Conservation (phyloP, 2,888 invertebrate genomes). For the Pseudococcus jackbeardsleyi region DNA sequence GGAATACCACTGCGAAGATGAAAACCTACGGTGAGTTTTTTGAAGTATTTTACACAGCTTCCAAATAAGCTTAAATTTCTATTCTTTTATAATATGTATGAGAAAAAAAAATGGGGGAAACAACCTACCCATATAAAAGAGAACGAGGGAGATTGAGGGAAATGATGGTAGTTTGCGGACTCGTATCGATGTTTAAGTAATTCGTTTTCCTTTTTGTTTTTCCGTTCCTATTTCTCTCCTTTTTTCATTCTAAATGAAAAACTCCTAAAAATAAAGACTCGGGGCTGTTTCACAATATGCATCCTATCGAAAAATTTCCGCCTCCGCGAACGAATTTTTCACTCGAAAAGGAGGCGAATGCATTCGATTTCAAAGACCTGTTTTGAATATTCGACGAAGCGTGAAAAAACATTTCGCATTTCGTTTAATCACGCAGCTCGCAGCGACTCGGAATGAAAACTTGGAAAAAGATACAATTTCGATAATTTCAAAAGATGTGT, state of each 20-base stretch:
- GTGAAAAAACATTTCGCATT: slow-evolving; percentile 7
- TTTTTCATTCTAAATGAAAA: neutral
- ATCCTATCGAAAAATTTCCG: neutral
- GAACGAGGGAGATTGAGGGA: no score
- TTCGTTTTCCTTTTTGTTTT: no score
- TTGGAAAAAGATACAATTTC: neutral
- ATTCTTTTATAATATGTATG: no score
- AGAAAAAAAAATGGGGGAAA: no score
- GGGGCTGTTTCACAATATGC: neutral
- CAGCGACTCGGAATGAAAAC: neutral
- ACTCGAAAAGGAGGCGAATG: neutral
- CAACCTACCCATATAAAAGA: no score
- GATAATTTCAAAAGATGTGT: neutral
- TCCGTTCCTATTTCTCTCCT: neutral
- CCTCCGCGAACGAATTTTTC: neutral
- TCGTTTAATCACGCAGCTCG: neutral
- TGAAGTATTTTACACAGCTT: no score
- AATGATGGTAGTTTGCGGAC: no score
- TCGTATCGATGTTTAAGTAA: no score
- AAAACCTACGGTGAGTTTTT: no score
- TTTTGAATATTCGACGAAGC: slow-evolving; percentile 1
- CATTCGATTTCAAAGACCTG: neutral
- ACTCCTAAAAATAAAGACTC: neutral
- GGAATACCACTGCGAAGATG: no score
- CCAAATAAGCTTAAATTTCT: no score